Conservation (phyloP, 2,888 invertebrate genomes). For the Fragum fragum region DNA sequence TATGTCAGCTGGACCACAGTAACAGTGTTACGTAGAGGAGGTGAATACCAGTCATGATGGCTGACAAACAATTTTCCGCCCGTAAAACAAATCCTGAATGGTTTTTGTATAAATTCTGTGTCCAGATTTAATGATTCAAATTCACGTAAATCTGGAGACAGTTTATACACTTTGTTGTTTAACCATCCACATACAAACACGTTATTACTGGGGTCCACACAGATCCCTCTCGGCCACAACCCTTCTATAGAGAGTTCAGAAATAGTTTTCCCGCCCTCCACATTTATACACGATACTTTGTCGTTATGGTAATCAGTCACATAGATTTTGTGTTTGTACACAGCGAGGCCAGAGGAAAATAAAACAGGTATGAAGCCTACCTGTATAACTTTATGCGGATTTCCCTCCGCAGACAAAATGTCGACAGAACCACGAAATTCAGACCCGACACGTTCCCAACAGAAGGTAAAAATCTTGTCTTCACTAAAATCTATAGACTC, state of each 20-base stretch:
- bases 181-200: neutral
- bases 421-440: too few relatives aligned
- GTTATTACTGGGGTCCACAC: neutral
- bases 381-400: too few relatives aligned
- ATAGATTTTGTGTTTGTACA: neutral
- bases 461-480: constrained; percentile 10
- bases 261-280: constrained; percentile 1
- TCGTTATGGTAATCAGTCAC: neutral
- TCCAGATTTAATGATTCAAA: neutral
- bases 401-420: neutral
- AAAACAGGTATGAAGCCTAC: neutral
- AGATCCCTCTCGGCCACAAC: constrained; percentile 4
- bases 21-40: neutral
- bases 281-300: constrained; percentile 6
- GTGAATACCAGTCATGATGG: neutral
- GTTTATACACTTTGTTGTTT: neutral
- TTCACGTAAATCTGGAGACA: too few relatives aligned
- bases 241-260: neutral
- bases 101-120: neutral
- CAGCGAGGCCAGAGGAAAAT: neutral
- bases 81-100: neutral
- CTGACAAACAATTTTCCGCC: neutral
- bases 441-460: neutral
- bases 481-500: neutral
- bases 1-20: constrained; percentile 6